Base-by-base conservation (phyloP, 2,113 vertebrate genomes). In the Clarias magur region DNA sequence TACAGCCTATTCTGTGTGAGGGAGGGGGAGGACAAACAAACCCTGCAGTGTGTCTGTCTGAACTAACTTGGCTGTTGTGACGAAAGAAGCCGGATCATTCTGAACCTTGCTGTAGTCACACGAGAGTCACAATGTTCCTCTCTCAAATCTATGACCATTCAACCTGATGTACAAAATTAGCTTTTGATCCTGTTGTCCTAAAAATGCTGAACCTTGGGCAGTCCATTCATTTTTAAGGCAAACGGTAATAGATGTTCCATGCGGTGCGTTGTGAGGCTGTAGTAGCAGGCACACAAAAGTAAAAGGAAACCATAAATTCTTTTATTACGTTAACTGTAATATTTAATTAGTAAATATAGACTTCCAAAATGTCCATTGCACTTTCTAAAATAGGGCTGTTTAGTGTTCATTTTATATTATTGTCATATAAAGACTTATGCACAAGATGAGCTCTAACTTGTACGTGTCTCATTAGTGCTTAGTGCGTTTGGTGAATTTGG, bases 1-100 rank as follows among this genome's bases (percentile, higher is more conserved):
- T 91, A 91, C 92, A 94, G 92, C 93, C 94, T 94, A 93, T 94
- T 95, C 89, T 94, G 92, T 53, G 91, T 92, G 91, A 94, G n/a
- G 5, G 25, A 86, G 88, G 89, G 8, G 60, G 56, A 57, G 25
- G 7, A 70, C 82, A 53, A 9, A 83, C 53, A 70, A 78, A 68
- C 91, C 92, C 87, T 85, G 38, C 89, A 89, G 91, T 87, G 83
- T 90, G 90, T 91, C 81, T 90, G 80, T 87, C 81, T 89, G 82
- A 87, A 93, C 91, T 30, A 67, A 90, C 4, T 89, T 90, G 89
- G 76, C 80, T 91, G 92, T 89, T 92, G 91, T 90, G 92, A 91
- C 63, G 56, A 90, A 89, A 75, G 70, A 88, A 90, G 68, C 91
- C 85, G 86, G 89, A 93, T 92, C 85, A 92, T 83, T 86, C 90